Base-by-base conservation (phyloP, 2,888 invertebrate species). In the Thysanoteuthis rhombus region DNA sequence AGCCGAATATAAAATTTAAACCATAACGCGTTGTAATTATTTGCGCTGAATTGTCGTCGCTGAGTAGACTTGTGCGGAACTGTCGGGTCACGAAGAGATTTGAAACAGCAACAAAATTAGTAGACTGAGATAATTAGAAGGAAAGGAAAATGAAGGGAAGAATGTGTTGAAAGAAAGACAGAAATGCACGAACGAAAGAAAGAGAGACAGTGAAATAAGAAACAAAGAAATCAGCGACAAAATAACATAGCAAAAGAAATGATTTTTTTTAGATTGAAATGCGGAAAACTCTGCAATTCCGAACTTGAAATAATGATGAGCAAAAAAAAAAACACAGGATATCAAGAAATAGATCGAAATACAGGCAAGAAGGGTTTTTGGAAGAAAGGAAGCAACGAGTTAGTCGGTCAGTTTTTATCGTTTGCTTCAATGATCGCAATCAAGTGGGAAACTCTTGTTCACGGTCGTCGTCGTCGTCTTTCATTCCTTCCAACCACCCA, bases 371-470 rank as follows among this genome's bases (percentile, higher is more conserved):
- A 75, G n/a, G 12, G 12, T 75, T 75, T n/a, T 75, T 2, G 75
- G 19, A 52, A 52, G 52, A 52, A 52, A 5, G n/a, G n/a, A 75
- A 36, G 19, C n/a, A 75, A 75, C 36, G 75, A 75, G 75, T 75
- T 75, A 32, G 58, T 32, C 36, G 75, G 75, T 75, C 75, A 75
- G 75, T 75, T 75, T n/a, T 75, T 75, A 75, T 75, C 75, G 75
- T 75, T 36, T 75, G 75, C 75, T 75, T 75, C 75, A 75, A 75
- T 36, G 75, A 75, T 75, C 36, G 75, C 75, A 75, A 75, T 75
- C 75, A 75, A 75, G 75, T 75, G n/a, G 75, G n/a, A 75, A n/a
- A 75, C n/a, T 75, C 75, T 75, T 75, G 75, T 75, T 75, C 75
- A n/a, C 16, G n/a, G 75, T 75, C n/a, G n/a, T 36, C n/a, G n/a